phyloP scores from a whole-genome alignment of 2,888 invertebrate genomes.

The Saturnia pavonia region DNA sequence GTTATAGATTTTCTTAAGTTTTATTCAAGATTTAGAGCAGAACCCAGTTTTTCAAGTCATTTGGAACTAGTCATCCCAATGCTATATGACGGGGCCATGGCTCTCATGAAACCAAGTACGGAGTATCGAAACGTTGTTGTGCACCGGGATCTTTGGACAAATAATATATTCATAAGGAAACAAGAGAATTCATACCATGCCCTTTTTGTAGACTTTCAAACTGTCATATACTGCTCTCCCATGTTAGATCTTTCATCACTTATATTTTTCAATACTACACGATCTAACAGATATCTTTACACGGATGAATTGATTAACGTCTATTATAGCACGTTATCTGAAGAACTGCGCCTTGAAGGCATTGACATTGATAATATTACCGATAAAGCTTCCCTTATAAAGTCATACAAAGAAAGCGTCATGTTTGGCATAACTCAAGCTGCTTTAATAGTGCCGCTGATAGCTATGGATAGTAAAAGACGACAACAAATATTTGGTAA shows the following conservation, averaged over 20 bases:
- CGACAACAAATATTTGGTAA: constrained; percentile 53
- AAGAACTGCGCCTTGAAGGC: constrained; percentile 59
- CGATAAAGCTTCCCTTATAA: constrained; percentile 39
- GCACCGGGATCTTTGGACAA: constrained; percentile 84
- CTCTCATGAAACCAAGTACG: constrained; percentile 63
- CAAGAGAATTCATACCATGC: constrained; percentile 62
- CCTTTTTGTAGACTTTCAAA: constrained; percentile 86
- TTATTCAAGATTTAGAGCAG: constrained; percentile 55
- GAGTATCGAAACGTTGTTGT: constrained; percentile 75
- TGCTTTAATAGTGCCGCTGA: constrained; percentile 60
- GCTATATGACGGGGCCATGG: constrained; percentile 49
- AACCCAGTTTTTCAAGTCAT: constrained; percentile 42
- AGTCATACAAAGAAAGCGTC: constrained; percentile 57
- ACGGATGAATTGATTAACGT: constrained; percentile 69
- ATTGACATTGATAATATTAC: constrained; percentile 48
- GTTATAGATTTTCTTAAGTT: constrained; percentile 60
- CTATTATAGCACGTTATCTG: constrained; percentile 76
- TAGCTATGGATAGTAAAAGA: constrained; percentile 47
- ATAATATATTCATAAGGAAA: constrained; percentile 81
- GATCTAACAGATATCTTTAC: constrained; percentile 64
- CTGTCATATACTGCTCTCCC: constrained; percentile 85
- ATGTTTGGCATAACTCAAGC: constrained; percentile 66
- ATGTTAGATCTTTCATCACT: constrained; percentile 83
- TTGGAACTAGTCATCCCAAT: constrained; percentile 46
- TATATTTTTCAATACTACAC: constrained; percentile 79